Percentiles rank a stretch among this genome's conserved stretches.
phyloP scores from a whole-genome alignment of 2,113 vertebrate genomes.

The Naja naja region DNA sequence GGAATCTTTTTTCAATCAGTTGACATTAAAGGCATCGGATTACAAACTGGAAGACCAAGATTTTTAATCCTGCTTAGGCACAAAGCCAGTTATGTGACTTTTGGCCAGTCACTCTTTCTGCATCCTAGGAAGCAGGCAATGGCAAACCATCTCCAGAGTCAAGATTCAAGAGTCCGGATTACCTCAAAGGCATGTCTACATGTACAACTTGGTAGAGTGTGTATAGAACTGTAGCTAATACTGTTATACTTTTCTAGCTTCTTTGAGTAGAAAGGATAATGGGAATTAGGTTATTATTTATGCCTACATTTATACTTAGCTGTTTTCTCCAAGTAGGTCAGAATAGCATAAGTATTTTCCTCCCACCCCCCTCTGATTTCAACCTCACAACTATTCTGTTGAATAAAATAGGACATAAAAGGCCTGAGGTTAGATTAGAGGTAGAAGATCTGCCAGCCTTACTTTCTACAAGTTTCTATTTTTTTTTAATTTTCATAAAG shows the following conservation, averaged over 20 bases:
- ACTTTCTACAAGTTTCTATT: not conserved
- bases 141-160: not conserved
- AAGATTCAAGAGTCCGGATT: not conserved
- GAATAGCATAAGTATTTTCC: not conserved
- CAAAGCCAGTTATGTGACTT: not conserved
- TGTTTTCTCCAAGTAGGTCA: not conserved
- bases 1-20: not conserved
- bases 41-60: not conserved
- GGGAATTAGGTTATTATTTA: not conserved
- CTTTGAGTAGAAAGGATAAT: not conserved
- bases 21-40: not conserved
- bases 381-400: not conserved
- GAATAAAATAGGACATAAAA: not conserved
- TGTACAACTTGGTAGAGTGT: not conserved
- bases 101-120: not conserved
- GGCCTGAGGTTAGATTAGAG: not conserved
- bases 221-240: not conserved
- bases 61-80: not conserved
- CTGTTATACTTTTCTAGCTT: not conserved
- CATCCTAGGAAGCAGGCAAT: not conserved
- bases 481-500: not conserved
- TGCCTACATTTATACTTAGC: not conserved
- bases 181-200: not conserved
- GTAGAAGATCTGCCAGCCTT: not conserved
- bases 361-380: not conserved